Evolutionary conservation across 1,140 invertebrate genomes (phyloP).

Genomic region (Formica selysi): DNA sequence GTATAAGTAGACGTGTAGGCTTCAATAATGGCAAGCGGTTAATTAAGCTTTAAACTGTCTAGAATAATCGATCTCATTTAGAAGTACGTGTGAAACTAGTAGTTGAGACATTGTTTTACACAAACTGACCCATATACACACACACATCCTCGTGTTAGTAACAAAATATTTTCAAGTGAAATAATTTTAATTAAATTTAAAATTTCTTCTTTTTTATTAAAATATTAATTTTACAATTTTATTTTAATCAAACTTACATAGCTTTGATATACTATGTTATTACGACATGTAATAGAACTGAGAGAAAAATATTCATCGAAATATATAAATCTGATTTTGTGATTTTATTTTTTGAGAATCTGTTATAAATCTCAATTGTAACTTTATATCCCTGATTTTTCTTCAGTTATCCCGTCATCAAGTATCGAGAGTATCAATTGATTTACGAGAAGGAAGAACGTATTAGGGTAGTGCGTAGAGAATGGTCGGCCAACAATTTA

Average conservation of each 20-base stretch:
- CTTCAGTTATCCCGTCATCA: slow-evolving; percentile 72
- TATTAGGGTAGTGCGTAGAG: slow-evolving; percentile 22
- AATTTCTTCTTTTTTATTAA: not conserved
- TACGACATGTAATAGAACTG: not conserved
- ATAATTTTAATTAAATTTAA: slow-evolving; percentile 8
- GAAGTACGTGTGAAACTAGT: not conserved
- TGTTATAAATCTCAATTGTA: not conserved
- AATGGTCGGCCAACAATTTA: slow-evolving; percentile 24
- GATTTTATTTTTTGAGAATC: not conserved
- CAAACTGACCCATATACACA: not conserved
- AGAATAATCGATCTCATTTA: slow-evolving; percentile 31
- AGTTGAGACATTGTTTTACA: not conserved
- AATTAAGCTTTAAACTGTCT: slow-evolving; percentile 32
- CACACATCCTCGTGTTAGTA: not conserved
- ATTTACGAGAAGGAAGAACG: slow-evolving; percentile 67
- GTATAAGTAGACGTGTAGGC: slow-evolving; percentile 33
- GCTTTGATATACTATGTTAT: not conserved
- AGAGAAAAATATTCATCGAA: not conserved
- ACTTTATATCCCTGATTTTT: slow-evolving; percentile 2
- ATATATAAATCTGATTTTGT: not conserved
- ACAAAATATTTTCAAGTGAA: not conserved
- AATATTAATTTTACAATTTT: not conserved
- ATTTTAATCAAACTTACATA: not conserved
- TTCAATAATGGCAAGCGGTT: slow-evolving; percentile 42
- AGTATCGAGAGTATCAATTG: slow-evolving; percentile 72